Percentiles rank a stretch among this genome's conserved stretches.
These are phyloP conservation scores for Salticus scenicus DNA, from an alignment of 2,888 invertebrate genomes.

Conservation along the genomic window DNA sequence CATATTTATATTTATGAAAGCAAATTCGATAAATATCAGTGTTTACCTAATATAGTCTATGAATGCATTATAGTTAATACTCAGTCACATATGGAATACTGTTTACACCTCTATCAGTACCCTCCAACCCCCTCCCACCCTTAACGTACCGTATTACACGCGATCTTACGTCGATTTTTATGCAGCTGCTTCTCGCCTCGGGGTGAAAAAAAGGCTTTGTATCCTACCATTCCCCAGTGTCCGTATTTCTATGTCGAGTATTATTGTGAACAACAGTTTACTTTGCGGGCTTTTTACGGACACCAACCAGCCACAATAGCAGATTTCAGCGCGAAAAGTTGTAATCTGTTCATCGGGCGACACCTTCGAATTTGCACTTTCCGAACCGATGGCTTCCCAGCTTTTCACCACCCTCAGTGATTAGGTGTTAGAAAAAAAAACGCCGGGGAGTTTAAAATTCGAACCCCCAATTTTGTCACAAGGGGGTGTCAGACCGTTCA, in stretches of 20 bases:
- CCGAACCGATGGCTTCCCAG: slow-evolving; percentile 34
- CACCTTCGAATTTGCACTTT: slow-evolving; percentile 66
- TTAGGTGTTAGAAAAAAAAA: not conserved
- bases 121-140: no score
- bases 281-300: slow-evolving; percentile 56
- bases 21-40: not conserved
- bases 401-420: slow-evolving; percentile 8
- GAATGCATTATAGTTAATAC: not conserved
- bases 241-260: slow-evolving; percentile 29
- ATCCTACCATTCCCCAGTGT: not conserved
- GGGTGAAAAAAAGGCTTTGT: not conserved
- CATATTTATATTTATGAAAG: not conserved
- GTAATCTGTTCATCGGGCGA: slow-evolving; percentile 62
- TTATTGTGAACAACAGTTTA: slow-evolving; percentile 60
- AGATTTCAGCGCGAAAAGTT: slow-evolving; percentile 51
- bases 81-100: not conserved
- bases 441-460: no score
- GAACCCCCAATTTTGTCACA: not conserved
- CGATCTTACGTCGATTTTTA: not conserved
- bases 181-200: slow-evolving; percentile 35
- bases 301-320: slow-evolving; percentile 48
- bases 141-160: not conserved
- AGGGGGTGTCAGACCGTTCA: slow-evolving; percentile 42
- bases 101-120: not conserved
- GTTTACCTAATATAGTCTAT: not conserved